Conservation (phyloP, 2,888 invertebrate genomes). For the Chalcis sispes region DNA sequence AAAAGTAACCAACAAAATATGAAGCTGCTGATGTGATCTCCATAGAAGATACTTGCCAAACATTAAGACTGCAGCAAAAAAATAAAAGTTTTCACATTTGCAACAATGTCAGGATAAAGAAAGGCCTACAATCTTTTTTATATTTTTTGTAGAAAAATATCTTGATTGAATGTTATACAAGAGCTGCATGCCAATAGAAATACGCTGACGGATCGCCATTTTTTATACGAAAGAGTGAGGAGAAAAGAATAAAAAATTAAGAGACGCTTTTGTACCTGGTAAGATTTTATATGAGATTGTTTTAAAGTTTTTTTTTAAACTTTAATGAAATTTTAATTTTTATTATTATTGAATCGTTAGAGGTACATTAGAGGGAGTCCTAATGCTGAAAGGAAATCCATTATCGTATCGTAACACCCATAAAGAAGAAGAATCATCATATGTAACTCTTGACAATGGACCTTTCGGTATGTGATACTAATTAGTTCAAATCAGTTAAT, state of each 20-base stretch:
- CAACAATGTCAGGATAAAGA: constrained; percentile 35
- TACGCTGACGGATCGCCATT: neutral
- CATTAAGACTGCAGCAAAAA: constrained; percentile 32
- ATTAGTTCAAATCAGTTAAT: too few relatives aligned
- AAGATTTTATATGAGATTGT: constrained; percentile 12
- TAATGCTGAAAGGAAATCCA: constrained; percentile 75
- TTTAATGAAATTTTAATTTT: neutral
- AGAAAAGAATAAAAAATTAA: constrained; percentile 32
- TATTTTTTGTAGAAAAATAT: constrained; percentile 32
- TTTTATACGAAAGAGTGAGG: constrained; percentile 33
- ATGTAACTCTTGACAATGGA: constrained; percentile 74
- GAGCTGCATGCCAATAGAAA: constrained; percentile 29
- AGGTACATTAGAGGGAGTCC: constrained; percentile 73
- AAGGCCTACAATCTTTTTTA: constrained; percentile 37
- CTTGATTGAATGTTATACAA: constrained; percentile 26
- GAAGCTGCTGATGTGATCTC: constrained; percentile 36
- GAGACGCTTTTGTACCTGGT: constrained; percentile 53
- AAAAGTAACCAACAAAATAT: constrained; percentile 39
- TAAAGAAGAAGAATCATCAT: constrained; percentile 74
- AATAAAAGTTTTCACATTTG: constrained; percentile 32
- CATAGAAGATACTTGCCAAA: constrained; percentile 43
- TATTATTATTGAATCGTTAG: constrained; percentile 54
- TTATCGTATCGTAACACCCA: constrained; percentile 71
- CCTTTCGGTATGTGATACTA: constrained; percentile 67
- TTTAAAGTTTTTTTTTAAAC: neutral